Evolutionary conservation across 30 jellyfish, hydroid and myxozoan species (phyloP).

Genomic region (Morbakka virulenta): DNA sequence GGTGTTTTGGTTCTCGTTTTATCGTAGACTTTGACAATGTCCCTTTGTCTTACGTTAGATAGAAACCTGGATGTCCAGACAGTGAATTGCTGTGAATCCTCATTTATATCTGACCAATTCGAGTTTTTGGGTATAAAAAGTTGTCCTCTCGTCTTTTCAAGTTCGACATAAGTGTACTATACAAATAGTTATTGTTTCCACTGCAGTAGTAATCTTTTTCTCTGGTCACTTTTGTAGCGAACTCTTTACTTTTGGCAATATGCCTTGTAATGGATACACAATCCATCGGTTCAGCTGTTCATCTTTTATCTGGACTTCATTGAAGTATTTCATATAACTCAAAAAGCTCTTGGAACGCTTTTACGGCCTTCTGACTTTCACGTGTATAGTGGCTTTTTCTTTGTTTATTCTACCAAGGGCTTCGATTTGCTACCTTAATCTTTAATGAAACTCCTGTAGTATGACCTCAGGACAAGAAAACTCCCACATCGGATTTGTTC

Average conservation of each 20-base stretch:
- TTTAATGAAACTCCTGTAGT: no score
- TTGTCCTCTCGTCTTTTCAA: neutral
- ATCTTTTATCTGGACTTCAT: neutral
- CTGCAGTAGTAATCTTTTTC: neutral
- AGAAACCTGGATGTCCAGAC: constrained; percentile 29
- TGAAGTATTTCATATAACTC: neutral
- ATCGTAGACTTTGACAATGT: no score
- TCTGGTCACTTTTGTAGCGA: neutral
- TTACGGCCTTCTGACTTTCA: no score
- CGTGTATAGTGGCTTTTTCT: no score
- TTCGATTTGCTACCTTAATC: no score
- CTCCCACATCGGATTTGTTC: no score
- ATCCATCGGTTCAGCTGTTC: neutral
- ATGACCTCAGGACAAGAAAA: no score
- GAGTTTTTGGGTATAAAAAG: neutral
- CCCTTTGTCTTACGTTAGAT: constrained; percentile 13
- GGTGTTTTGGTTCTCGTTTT: no score
- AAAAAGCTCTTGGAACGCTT: no score
- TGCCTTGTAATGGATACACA: neutral
- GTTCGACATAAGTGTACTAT: neutral
- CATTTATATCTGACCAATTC: neutral
- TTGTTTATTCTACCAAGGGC: no score
- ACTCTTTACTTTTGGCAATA: neutral
- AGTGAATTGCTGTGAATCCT: constrained; percentile 2
- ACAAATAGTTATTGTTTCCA: neutral